Evolutionary conservation across 2,113 vertebrate species (phyloP).

Genomic region (Egretta garzetta): DNA sequence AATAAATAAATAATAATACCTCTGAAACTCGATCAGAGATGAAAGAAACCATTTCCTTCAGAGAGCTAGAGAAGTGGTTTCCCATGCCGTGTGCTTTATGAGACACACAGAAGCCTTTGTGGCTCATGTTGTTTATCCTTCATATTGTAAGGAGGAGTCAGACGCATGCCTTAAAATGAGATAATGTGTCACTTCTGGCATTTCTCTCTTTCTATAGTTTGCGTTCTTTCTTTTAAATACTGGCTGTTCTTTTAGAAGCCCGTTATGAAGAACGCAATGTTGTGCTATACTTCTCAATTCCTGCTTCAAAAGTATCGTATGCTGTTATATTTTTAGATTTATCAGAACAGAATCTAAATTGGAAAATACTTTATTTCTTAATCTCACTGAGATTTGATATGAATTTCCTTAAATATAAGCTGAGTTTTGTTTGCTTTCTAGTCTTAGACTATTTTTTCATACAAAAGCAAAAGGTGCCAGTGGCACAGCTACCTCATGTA

Average conservation of each 20-base stretch:
- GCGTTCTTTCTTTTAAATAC: neutral
- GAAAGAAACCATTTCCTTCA: conserved; percentile 40
- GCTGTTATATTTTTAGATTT: neutral
- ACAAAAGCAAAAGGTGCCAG: conserved; percentile 20
- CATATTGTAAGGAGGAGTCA: neutral
- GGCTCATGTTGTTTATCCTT: conserved; percentile 45
- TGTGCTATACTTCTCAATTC: neutral
- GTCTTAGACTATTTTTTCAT: neutral
- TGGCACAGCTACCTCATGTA: neutral
- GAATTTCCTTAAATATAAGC: neutral
- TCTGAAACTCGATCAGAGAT: conserved; percentile 23
- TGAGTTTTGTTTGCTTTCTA: neutral
- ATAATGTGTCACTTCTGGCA: conserved; percentile 27
- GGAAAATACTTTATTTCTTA: neutral
- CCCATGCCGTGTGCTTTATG: neutral
- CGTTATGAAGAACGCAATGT: fast-evolving
- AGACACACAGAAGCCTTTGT: conserved; percentile 48
- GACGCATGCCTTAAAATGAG: neutral
- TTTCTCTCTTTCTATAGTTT: neutral
- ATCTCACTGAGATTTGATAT: neutral
- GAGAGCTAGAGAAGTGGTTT: conserved; percentile 33
- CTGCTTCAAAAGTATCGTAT: neutral
- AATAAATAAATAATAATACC: conserved; percentile 43
- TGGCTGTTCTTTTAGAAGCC: neutral
- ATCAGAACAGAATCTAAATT: neutral